Evolutionary conservation across 2,888 invertebrate genomes (phyloP), one percentile per base, ranked within the genome.

Genomic region (Pelosia muscerda): DNA sequence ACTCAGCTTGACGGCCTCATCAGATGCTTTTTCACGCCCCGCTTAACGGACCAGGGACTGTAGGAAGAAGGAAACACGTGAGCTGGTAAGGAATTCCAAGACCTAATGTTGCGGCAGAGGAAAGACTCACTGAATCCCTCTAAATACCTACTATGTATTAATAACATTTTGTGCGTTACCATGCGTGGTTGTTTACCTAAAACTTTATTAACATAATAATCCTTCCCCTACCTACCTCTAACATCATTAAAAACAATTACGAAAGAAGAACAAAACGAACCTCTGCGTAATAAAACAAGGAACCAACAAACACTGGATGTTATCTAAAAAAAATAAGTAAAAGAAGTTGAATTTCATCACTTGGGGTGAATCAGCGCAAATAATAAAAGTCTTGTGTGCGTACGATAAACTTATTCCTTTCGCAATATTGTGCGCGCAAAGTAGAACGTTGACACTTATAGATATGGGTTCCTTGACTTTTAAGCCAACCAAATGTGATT

Each of bases 401-500:
- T 66, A 67, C 81, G 84, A 85, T 82, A 85, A 86, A 81, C 72
- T 56, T 38, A 73, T 76, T 79, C 82, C 84, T 88, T 87, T 88
- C 73, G 84, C 81, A 87, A 86, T 81, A 81, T 81, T 81, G 81
- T 81, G 81, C 79, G 75, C 76, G 74, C 79, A 83, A 82, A 82
- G 72, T 81, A 69, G 89, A 79, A 72, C 89, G 75, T 84, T 85
- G 88, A 86, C 90, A 84, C 81, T 68, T 59, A 57, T 49, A 81
- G 85, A 88, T 88, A 88, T 79, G 81, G 75, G 89, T 86, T 85
- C 86, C 77, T 88, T 89, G 85, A 87, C 89, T 82, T 68, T 63
- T 23, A 10, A 9, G 56, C 38, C 57, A 65, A 69, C 62, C 26
- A 62, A 66, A 62, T 66, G 74, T 76, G 66, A 66, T 69, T 74